Conservation (phyloP, 2,888 invertebrate species). For the Dasysyrphus albostriatus region DNA sequence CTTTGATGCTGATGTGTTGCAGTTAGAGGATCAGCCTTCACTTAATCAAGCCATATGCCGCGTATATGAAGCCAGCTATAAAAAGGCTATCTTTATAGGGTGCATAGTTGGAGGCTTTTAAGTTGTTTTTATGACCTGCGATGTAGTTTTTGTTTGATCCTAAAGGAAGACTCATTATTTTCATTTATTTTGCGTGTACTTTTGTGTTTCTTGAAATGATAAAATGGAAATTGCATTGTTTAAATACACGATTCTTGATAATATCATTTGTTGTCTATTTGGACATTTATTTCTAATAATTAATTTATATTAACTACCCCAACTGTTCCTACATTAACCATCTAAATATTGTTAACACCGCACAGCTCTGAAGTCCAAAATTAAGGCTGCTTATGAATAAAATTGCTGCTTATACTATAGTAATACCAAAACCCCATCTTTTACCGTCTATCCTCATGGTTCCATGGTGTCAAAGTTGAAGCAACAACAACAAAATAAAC, state of each 20-base stretch:
- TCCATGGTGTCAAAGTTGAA: slow-evolving; percentile 31
- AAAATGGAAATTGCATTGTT: too few species aligned
- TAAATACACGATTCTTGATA: too few species aligned
- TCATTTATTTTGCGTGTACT: too few species aligned
- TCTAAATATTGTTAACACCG: too few species aligned
- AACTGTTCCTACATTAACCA: too few species aligned
- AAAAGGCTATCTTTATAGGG: neutral
- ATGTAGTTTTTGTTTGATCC: too few species aligned
- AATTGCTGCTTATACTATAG: too few species aligned
- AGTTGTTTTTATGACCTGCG: neutral
- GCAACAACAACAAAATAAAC: neutral
- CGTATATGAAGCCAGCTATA: neutral
- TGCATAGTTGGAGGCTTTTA: neutral
- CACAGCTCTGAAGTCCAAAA: neutral
- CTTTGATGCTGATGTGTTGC: neutral
- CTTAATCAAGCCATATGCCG: slow-evolving; percentile 11
- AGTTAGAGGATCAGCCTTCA: slow-evolving; percentile 10
- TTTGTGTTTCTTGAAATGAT: too few species aligned
- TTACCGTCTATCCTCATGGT: neutral
- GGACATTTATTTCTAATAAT: too few species aligned
- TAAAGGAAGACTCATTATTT: too few species aligned
- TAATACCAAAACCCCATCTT: neutral
- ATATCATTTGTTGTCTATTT: too few species aligned
- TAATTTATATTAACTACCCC: too few species aligned
- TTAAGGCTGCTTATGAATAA: neutral